Evolutionary conservation across 1,140 invertebrate genomes (phyloP), one percentile per base, ranked within the genome.

Genomic region (Temnothorax longispinosus): DNA sequence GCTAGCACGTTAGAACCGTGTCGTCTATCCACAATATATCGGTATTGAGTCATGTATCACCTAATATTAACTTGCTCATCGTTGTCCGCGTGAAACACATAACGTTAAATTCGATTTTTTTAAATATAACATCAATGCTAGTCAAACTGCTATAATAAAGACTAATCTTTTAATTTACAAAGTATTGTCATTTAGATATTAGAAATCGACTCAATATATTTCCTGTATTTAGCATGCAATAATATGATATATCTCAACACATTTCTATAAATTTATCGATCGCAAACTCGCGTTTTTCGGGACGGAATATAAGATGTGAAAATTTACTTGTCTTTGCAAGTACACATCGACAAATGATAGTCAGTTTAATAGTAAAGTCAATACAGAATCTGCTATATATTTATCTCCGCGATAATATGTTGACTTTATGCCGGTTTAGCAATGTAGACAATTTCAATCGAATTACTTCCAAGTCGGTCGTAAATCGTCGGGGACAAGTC

Each of bases 11-110:
- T 67, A 80, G 27, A 80, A 67, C 7, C 18, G 54, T 38, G 54
- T 84, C 54, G 35, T 62, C 80, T 60, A 60, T 21, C 41, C 54
- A 15, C 65, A 65, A 71, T 44, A 71, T 21, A 82, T 38, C 13
- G 32, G 11, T 60, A 84, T 47, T 50, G n/a, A 84, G 13, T 60
- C 54, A 13, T 15, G 27, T 47, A 38, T 75, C 50, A 35, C 21
- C 35, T 71, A 50, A 13, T 84, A 74, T 50, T 82, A 47, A 50
- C 41, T 21, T 13, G 52, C 38, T 52, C 41, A 21, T 38, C 10
- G 44, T 21, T 38, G 10, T 54, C 32, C 32, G 13, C 7, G 3
- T 6, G 5, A 27, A 27, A 5, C 3, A 71, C 10, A 18, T 15
- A 38, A 52, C 18, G 8, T 44, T 10, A 15, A 13, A 38, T 38